These are phyloP conservation scores for Heliconius nattereri DNA, from an alignment of 1,140 invertebrate genomes.

Conservation along the genomic window DNA sequence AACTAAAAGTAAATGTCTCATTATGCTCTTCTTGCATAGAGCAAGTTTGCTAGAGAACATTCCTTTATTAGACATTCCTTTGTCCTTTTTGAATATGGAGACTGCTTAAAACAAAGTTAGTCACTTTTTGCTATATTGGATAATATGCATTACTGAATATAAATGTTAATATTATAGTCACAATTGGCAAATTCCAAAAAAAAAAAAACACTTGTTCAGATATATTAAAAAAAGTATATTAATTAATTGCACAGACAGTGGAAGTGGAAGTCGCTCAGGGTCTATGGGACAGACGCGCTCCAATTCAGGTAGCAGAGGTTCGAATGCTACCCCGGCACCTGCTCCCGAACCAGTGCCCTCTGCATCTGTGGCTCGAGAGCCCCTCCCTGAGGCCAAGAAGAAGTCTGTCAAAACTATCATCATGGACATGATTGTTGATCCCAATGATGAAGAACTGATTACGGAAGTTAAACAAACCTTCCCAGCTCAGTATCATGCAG, in stretches of 20 bases:
- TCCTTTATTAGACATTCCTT: no score
- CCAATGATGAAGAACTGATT: slow-evolving; percentile 55
- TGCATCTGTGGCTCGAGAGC: slow-evolving; percentile 46
- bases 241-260: slow-evolving; percentile 39
- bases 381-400: slow-evolving; percentile 54
- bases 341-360: slow-evolving; percentile 34
- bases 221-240: neutral
- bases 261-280: slow-evolving; percentile 51
- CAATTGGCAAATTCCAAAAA: neutral
- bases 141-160: no score
- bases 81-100: no score
- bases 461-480: slow-evolving; percentile 56
- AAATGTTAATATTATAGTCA: no score
- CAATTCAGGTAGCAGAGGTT: slow-evolving; percentile 52
- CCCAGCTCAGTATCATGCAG: slow-evolving; percentile 56
- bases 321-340: slow-evolving; percentile 34
- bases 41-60: no score
- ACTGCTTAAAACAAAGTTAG: no score
- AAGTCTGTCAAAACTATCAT: slow-evolving; percentile 59
- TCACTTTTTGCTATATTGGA: no score
- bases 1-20: neutral
- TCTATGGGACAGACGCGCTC: slow-evolving; percentile 56
- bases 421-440: slow-evolving; percentile 55
- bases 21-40: no score
- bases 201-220: neutral